These are phyloP conservation scores for Cottus gobio DNA, from an alignment of 2,113 vertebrate species.

Conservation along the genomic window DNA sequence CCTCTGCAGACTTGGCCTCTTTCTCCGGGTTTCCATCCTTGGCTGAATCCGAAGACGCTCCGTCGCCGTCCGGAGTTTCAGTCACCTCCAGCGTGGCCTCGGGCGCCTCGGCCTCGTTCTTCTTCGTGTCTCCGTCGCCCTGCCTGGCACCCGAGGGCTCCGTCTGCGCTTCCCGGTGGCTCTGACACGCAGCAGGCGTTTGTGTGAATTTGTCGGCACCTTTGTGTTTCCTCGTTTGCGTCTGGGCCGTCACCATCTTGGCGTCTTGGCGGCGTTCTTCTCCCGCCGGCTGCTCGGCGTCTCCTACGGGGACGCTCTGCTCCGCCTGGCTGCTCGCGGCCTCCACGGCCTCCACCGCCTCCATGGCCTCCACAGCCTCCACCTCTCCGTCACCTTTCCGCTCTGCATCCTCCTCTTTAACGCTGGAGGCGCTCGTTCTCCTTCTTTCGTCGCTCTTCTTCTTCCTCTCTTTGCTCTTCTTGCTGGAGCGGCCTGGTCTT, in stretches of 20 bases:
- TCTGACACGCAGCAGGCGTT: conserved; percentile 29
- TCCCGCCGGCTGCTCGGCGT: not conserved
- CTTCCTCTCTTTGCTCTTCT: conserved; percentile 8
- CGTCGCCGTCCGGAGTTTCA: not conserved
- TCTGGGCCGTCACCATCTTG: conserved; percentile 47
- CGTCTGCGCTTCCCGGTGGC: conserved; percentile 68
- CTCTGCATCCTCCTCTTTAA: not conserved
- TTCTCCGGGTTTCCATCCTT: not conserved
- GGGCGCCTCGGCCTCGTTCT: rapidly evolving
- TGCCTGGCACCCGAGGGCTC: not conserved
- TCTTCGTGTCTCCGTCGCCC: not conserved
- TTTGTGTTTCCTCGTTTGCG: conserved; percentile 39
- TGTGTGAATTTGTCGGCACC: conserved; percentile 36
- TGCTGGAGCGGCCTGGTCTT: not conserved
- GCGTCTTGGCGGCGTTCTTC: not conserved
- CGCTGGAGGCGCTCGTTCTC: not conserved
- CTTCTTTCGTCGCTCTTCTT: conserved; percentile 47
- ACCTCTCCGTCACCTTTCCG: conserved; percentile 1
- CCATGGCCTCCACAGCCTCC: conserved; percentile 9
- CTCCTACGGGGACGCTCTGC: not conserved
- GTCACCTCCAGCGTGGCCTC: not conserved
- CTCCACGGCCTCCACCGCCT: not conserved
- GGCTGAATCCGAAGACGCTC: not conserved
- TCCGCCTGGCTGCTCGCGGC: conserved; percentile 11
- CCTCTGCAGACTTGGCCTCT: conserved; percentile 8